A percentile compares a stretch with the other conserved stretches of the same genome.
Evolutionary conservation across 2,113 vertebrate genomes (phyloP).

Genomic region (Labeo rohita): DNA sequence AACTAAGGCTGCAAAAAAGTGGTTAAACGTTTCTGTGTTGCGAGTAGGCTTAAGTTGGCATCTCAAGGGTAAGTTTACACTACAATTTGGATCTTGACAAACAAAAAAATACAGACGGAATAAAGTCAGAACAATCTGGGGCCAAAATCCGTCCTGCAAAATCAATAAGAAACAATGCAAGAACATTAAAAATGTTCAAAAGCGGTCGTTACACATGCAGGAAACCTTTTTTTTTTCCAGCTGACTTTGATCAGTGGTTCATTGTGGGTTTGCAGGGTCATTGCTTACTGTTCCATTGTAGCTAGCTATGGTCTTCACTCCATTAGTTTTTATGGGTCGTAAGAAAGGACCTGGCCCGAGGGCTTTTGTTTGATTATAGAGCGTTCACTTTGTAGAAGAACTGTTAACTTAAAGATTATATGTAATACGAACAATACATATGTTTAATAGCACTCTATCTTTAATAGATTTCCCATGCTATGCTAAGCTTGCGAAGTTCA

Average conservation of each 20-base stretch:
- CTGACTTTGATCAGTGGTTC: conserved; percentile 60
- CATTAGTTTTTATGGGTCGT: conserved; percentile 59
- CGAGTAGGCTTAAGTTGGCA: neutral
- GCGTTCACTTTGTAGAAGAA: conserved; percentile 48
- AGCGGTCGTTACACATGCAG: neutral
- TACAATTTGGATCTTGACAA: neutral
- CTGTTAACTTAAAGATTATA: conserved; percentile 28
- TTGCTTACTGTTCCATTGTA: conserved; percentile 56
- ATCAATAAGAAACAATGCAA: conserved; percentile 26
- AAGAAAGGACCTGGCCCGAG: conserved; percentile 48
- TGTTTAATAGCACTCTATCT: neutral
- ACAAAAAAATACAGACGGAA: neutral
- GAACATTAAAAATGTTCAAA: conserved; percentile 23
- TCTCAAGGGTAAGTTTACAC: neutral
- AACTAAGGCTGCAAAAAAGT: neutral
- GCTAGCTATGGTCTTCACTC: conserved; percentile 50
- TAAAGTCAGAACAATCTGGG: neutral
- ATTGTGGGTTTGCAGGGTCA: conserved; percentile 49
- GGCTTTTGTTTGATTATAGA: conserved; percentile 54
- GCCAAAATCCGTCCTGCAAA: conserved; percentile 6
- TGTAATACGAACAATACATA: conserved; percentile 15
- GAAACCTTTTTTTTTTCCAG: conserved; percentile 41
- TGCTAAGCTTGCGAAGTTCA: conserved; percentile 15
- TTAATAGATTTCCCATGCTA: conserved; percentile 11
- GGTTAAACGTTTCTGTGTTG: neutral